Conservation (phyloP, 2,797 vertebrate genomes). For the Arnoldichthys spilopterus region DNA sequence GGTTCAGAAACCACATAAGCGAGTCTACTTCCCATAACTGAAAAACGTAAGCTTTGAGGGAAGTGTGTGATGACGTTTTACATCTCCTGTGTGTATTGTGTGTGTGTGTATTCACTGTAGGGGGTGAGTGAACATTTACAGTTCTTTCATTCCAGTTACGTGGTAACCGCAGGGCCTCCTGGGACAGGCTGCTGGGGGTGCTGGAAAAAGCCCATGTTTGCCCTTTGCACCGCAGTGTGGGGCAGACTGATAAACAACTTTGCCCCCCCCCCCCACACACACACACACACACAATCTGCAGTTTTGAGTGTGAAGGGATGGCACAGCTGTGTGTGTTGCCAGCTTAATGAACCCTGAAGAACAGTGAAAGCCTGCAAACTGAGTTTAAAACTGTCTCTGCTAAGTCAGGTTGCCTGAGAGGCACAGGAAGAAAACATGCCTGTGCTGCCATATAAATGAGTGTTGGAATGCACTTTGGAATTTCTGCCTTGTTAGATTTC, state of each 20-base stretch:
- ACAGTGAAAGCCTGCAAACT: neutral
- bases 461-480: neutral
- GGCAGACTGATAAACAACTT: constrained; percentile 42
- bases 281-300: constrained; percentile 1
- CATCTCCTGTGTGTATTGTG: constrained; percentile 6
- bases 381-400: neutral
- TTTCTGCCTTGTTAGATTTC: neutral
- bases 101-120: neutral
- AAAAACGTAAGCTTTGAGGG: no score
- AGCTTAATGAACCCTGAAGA: constrained; percentile 7
- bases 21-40: no score
- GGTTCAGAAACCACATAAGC: no score
- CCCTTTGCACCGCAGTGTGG: constrained; percentile 52
- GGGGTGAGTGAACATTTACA: constrained; percentile 47
- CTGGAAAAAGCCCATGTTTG: constrained; percentile 38
- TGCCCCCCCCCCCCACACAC: neutral
- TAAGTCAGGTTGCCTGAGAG: neutral
- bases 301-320: neutral
- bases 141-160: constrained; percentile 44
- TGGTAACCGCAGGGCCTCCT: constrained; percentile 30
- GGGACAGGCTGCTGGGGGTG: constrained; percentile 25
- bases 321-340: neutral
- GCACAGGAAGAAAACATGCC: neutral
- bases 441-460: constrained; percentile 2
- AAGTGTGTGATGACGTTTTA: constrained; percentile 2